These are phyloP conservation scores for Cyanocitta stelleri DNA, from an alignment of 2,113 vertebrate species.

Conservation along the genomic window DNA sequence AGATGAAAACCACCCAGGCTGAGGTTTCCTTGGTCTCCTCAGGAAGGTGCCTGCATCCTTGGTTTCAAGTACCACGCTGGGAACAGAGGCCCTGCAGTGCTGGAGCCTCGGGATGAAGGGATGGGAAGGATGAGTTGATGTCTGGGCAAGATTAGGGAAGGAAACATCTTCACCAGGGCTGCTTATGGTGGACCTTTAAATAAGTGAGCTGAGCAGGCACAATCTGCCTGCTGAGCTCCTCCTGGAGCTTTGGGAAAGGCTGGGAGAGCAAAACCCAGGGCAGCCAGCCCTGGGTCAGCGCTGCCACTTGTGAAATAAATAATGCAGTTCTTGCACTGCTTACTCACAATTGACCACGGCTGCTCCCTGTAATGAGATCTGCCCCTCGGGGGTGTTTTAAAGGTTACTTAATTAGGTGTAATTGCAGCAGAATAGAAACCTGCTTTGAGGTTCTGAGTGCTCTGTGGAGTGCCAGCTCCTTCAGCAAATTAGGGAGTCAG, in stretches of 20 bases:
- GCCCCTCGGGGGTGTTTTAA: slow-evolving; percentile 3
- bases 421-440: background rate
- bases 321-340: background rate
- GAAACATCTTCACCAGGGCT: background rate
- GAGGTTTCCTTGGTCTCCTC: background rate
- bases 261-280: background rate
- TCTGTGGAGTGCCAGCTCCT: background rate
- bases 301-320: background rate
- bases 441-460: background rate
- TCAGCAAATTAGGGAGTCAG: accelerated
- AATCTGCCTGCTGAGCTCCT: background rate
- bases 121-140: background rate
- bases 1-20: background rate
- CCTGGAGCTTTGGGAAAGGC: background rate
- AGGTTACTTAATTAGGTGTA: slow-evolving; percentile 48
- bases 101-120: background rate
- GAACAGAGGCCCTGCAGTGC: background rate
- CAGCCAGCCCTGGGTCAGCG: background rate
- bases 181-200: background rate
- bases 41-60: background rate
- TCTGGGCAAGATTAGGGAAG: background rate
- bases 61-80: background rate
- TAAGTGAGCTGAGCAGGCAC: background rate
- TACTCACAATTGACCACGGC: background rate
- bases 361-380: slow-evolving; percentile 18